These are phyloP conservation scores for Zoanthus solanderi DNA, from an alignment of 92 coral and sea anemone species.

Conservation along the genomic window DNA sequence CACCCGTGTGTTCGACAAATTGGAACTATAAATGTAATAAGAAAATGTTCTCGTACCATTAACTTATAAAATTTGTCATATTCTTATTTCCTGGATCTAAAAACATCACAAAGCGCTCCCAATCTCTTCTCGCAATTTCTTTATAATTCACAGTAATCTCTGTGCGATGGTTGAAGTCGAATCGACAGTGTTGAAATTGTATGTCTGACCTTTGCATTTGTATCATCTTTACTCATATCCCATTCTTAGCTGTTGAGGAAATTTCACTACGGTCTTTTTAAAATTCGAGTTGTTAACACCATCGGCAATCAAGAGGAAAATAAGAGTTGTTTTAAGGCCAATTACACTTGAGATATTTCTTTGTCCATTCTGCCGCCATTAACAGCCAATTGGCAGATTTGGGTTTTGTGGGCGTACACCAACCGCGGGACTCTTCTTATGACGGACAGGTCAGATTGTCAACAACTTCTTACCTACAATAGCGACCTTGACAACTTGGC, in stretches of 20 bases:
- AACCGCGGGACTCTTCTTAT: conserved; percentile 76
- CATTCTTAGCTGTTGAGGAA: conserved; percentile 55
- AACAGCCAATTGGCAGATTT: conserved; percentile 81
- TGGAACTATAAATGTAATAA: conserved; percentile 17
- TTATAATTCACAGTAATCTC: not conserved
- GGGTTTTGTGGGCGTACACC: conserved; percentile 78
- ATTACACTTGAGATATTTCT: conserved; percentile 85
- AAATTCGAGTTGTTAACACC: conserved; percentile 63
- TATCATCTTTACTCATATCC: conserved; percentile 1
- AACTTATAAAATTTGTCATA: conserved; percentile 12
- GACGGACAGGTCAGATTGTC: conserved; percentile 86
- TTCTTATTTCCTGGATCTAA: conserved; percentile 33
- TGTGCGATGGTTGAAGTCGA: not conserved
- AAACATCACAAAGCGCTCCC: conserved; percentile 23
- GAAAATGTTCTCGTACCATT: not conserved
- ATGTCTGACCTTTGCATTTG: conserved; percentile 18
- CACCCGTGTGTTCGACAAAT: conserved; percentile 32
- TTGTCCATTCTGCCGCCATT: conserved; percentile 81
- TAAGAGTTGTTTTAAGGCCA: conserved; percentile 73
- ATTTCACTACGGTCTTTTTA: conserved; percentile 66
- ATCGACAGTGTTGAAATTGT: not conserved
- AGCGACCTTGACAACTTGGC: conserved; percentile 72
- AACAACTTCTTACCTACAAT: conserved; percentile 79
- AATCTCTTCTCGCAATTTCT: conserved; percentile 18
- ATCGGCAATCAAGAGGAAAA: conserved; percentile 75